Evolutionary conservation across 1,140 invertebrate genomes (phyloP).

Genomic region (Sitobion miscanthi): DNA sequence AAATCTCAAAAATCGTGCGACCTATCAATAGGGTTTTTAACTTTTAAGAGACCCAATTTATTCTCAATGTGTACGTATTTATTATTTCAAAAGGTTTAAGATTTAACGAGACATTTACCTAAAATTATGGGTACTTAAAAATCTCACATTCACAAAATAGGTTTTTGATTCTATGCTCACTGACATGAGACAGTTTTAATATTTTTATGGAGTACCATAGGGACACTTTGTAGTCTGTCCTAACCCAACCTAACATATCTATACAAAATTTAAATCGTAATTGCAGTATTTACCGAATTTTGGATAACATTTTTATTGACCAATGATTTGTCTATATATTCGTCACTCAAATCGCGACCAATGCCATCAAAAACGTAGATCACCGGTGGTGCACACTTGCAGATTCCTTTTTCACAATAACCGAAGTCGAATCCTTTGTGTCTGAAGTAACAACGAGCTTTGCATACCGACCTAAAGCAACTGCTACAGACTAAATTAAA

Average conservation of each 20-base stretch:
- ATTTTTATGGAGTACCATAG: neutral
- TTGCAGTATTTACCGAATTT: constrained; percentile 12
- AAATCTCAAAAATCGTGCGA: neutral
- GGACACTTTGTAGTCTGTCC: neutral
- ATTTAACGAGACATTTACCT: neutral
- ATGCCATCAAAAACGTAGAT: neutral
- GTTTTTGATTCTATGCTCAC: neutral
- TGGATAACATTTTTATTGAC: neutral
- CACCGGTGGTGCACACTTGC: neutral
- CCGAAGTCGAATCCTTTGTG: neutral
- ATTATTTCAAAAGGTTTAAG: neutral
- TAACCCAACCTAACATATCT: no score
- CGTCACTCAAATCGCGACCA: neutral
- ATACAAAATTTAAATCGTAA: neutral
- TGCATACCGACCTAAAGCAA: neutral
- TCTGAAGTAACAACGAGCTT: neutral
- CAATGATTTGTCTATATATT: neutral
- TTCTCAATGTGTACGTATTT: neutral
- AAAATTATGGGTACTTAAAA: neutral
- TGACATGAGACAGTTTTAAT: neutral
- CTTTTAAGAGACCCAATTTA: neutral
- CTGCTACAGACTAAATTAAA: neutral
- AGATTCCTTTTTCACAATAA: neutral
- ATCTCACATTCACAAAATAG: neutral
- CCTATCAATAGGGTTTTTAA: no score